These are phyloP conservation scores for Stomatorhinus ivindoensis DNA, from an alignment of 2,113 vertebrate species.

Conservation along the genomic window DNA sequence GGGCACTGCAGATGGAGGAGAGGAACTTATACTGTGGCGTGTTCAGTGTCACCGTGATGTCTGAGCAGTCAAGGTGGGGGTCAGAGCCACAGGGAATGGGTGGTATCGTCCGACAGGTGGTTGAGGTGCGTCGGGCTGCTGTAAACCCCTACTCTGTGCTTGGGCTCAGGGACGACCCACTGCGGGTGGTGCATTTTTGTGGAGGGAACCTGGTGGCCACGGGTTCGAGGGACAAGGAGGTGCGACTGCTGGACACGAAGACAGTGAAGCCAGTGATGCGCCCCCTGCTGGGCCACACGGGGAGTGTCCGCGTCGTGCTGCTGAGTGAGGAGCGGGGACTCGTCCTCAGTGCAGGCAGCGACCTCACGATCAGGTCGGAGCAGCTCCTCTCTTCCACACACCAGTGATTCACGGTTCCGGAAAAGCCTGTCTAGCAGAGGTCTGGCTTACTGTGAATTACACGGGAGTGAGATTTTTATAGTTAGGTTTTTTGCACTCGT, in stretches of 20 bases:
- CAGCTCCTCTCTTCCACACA: background rate
- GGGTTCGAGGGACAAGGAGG: constrained; percentile 56
- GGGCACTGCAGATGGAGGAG: constrained; percentile 68
- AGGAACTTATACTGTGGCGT: constrained; percentile 79
- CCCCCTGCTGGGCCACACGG: constrained; percentile 57
- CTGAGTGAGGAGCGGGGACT: constrained; percentile 62
- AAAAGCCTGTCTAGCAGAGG: background rate
- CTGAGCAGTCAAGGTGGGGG: constrained; percentile 50
- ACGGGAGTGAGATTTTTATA: background rate
- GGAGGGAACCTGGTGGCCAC: constrained; percentile 61
- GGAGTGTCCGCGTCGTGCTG: constrained; percentile 57
- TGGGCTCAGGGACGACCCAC: constrained; percentile 56
- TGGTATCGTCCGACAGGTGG: background rate
- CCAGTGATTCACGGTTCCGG: background rate
- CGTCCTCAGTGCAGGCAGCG: constrained; percentile 64
- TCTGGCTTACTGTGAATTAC: background rate
- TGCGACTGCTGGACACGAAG: constrained; percentile 51
- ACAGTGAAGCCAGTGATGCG: constrained; percentile 32
- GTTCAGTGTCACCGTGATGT: constrained; percentile 62
- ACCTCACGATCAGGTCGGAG: constrained; percentile 77
- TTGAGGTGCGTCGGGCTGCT: background rate
- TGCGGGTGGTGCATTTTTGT: constrained; percentile 65
- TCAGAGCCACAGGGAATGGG: background rate
- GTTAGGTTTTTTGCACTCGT: background rate
- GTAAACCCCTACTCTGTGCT: background rate